A percentile compares a stretch with the other conserved stretches of the same genome.
Conservation (phyloP, 2,888 invertebrate genomes). For the Caenorhabditis afra region DNA sequence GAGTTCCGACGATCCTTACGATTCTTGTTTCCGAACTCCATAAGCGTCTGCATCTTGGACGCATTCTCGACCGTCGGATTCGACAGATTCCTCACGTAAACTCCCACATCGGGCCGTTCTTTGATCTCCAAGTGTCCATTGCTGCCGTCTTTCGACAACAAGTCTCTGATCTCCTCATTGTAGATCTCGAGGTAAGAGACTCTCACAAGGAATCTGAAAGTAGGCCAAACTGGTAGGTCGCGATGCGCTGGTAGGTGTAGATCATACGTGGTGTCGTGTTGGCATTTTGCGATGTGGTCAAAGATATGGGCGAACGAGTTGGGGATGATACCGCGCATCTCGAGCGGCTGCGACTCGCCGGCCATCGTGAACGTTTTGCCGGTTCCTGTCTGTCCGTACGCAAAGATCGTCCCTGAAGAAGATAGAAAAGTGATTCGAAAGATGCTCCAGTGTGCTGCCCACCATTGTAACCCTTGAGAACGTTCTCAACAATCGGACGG, state of each 20-base stretch:
- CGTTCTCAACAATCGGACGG: slow-evolving; percentile 95
- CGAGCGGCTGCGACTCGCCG: slow-evolving; percentile 90
- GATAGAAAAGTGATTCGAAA: background rate
- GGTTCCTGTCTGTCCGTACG: slow-evolving; percentile 88
- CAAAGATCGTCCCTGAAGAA: slow-evolving; percentile 84
- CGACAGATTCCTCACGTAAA: slow-evolving; percentile 95
- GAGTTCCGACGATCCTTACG: slow-evolving; percentile 84
- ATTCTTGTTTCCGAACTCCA: slow-evolving; percentile 97
- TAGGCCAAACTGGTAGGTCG: too few species aligned
- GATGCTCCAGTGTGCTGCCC: slow-evolving; percentile 81
- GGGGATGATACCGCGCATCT: slow-evolving; percentile 95
- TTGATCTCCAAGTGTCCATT: slow-evolving; percentile 82
- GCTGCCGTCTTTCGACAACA: slow-evolving; percentile 89
- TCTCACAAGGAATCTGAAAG: slow-evolving; percentile 90
- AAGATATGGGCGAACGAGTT: slow-evolving; percentile 99
- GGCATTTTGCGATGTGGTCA: slow-evolving; percentile 95
- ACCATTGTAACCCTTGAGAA: slow-evolving; percentile 95
- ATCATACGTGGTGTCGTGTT: slow-evolving; percentile 89
- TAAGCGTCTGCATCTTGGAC: slow-evolving; percentile 93
- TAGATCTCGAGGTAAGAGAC: slow-evolving; percentile 99
- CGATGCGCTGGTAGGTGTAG: too few species aligned
- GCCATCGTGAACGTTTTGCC: slow-evolving; percentile 99
- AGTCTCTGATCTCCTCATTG: slow-evolving; percentile 97
- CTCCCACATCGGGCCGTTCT: slow-evolving; percentile 95
- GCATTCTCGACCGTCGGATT: slow-evolving; percentile 98